These are phyloP conservation scores for Chaenogobius annularis DNA, from an alignment of 2,113 vertebrate species.

Conservation along the genomic window DNA sequence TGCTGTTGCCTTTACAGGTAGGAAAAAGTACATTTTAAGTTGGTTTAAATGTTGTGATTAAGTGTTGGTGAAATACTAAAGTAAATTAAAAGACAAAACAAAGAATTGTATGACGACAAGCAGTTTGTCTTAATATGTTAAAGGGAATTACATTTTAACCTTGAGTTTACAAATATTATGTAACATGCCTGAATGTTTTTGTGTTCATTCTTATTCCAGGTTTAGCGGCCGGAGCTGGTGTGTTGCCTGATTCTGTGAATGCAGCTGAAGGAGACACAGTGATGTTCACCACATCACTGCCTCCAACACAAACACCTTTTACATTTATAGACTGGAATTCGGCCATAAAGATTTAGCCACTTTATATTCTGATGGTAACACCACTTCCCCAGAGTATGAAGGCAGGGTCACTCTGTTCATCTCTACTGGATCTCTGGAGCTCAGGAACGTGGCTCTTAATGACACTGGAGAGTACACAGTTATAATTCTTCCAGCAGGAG, in stretches of 20 bases:
- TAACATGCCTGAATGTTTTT: neutral
- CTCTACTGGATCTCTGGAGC: slow-evolving; percentile 52
- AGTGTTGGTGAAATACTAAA: no score
- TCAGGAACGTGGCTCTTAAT: slow-evolving; percentile 25
- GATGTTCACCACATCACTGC: slow-evolving; percentile 28
- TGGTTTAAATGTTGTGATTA: neutral
- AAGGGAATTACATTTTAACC: no score
- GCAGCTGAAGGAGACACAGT: slow-evolving; percentile 22
- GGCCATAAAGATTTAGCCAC: no score
- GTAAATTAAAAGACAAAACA: no score
- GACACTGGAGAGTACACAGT: slow-evolving; percentile 41
- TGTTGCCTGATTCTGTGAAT: slow-evolving; percentile 34
- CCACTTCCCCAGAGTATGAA: slow-evolving; percentile 7
- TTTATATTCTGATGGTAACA: no score
- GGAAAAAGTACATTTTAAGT: neutral
- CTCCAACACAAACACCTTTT: neutral
- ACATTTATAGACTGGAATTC: no score
- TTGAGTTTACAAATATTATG: no score
- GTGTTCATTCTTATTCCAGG: slow-evolving; percentile 27
- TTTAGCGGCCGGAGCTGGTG: slow-evolving; percentile 28
- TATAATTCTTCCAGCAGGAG: fast-evolving
- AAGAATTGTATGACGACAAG: no score
- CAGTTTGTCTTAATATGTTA: no score
- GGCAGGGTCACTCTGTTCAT: slow-evolving; percentile 14
- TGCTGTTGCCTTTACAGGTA: slow-evolving; percentile 37